Percentiles rank a stretch among this genome's conserved stretches.
Conservation (phyloP, 2,888 invertebrate species). For the Ochlodes sylvanus region DNA sequence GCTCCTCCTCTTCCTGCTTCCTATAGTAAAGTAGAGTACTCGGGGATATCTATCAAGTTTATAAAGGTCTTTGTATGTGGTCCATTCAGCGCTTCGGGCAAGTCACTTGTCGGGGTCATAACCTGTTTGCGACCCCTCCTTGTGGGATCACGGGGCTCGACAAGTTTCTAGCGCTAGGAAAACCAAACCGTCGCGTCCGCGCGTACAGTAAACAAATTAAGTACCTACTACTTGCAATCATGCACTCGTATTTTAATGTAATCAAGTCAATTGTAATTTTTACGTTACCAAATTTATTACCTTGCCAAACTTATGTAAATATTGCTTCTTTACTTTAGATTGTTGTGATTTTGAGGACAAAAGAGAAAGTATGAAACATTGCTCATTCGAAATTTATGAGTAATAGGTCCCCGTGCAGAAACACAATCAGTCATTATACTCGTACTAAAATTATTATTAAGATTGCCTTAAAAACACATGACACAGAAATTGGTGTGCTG, state of each 20-base stretch:
- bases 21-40: slow-evolving; percentile 42
- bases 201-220: slow-evolving; percentile 39
- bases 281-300: slow-evolving; percentile 3
- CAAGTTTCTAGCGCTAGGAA: slow-evolving; percentile 65
- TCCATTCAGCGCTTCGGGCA: slow-evolving; percentile 73
- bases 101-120: slow-evolving; percentile 84
- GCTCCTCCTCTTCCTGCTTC: slow-evolving; percentile 49
- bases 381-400: slow-evolving; percentile 5
- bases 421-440: neutral
- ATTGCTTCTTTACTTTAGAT: slow-evolving; percentile 11
- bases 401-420: neutral
- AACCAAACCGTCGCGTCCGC: slow-evolving; percentile 51
- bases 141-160: slow-evolving; percentile 69
- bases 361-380: slow-evolving; percentile 17
- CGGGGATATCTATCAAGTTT: slow-evolving; percentile 53
- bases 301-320: slow-evolving; percentile 20
- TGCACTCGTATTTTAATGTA: neutral
- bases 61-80: slow-evolving; percentile 65
- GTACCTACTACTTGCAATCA: neutral
- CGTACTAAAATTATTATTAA: neutral
- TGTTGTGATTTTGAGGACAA: slow-evolving; percentile 19
- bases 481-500: too few relatives aligned
- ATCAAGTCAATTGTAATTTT: slow-evolving; percentile 1
- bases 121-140: slow-evolving; percentile 84
- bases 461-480: neutral